Evolutionary conservation across 2,113 vertebrate species (phyloP), one percentile per base, ranked within the genome.

Genomic region (Rhinoptilus africanus): DNA sequence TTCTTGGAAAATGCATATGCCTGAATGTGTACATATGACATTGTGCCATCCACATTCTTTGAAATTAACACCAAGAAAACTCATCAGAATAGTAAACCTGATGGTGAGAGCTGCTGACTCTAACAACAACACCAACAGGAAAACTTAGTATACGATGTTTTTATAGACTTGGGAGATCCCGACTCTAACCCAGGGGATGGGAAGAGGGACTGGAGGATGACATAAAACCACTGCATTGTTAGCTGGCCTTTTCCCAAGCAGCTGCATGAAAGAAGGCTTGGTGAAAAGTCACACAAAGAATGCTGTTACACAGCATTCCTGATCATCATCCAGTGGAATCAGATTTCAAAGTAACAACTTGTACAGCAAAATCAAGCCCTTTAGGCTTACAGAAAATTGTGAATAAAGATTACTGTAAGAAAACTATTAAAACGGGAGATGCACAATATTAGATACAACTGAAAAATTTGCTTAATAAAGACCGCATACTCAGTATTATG

Each of bases 261-360:
- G 92, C 94, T 96, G 94, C 96, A 96, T 96, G 93, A 97, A 95
- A 97, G 94, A 97, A 97, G 93, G 72, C 97, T 92, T 95, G 96
- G 85, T 93, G 96, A 96, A 96, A 97, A 97, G 95, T 95, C 91
- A 97, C 92, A 97, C 82, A 97, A 98, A 97, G 96, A 98, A 98
- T 97, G 97, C 94, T 95, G 97, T 84, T 96, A 96, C 72, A 95
- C 97, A 95, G 92, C 98, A 98, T 98, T 98, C 97, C 97, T 94
- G 78, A 96, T 92, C 93, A 92, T 76, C 95, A 96, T 91, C 95
- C 97, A 94, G 59, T 80, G 94, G 97, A 89, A 97, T 97, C 97
- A 75, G 74, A 97, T 98, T 98, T 98, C 98, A 97, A 96, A 96
- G 95, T 35, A 89, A 88, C 82, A 92, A 93, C 72, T 89, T 79